A percentile compares a stretch with the other conserved stretches of the same genome.
Conservation (phyloP, 1,140 invertebrate species). For the Drosophila pandora region DNA sequence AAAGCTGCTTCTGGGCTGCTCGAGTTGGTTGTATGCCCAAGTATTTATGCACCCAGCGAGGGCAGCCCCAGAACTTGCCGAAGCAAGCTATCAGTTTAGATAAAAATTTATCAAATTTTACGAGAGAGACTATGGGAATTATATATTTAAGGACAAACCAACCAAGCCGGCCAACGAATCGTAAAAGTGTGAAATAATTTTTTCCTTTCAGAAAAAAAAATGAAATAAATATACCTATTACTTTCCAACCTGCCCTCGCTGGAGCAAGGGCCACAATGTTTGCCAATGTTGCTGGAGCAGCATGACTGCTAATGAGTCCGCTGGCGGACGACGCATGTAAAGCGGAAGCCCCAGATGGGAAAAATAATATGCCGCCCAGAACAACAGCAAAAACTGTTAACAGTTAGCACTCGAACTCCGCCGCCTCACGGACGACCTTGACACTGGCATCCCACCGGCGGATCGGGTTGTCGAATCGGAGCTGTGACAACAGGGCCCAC, state of each 20-base stretch:
- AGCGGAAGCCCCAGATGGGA: slow-evolving; percentile 52
- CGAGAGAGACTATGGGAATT: background rate
- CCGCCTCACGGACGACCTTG: slow-evolving; percentile 52
- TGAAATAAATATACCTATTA: background rate
- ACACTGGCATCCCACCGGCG: slow-evolving; percentile 41
- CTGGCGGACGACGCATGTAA: slow-evolving; percentile 30
- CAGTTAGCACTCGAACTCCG: slow-evolving; percentile 53
- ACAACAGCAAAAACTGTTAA: slow-evolving; percentile 30
- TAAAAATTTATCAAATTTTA: background rate
- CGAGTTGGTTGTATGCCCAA: slow-evolving; percentile 35
- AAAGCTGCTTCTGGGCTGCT: slow-evolving; percentile 24
- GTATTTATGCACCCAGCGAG: slow-evolving; percentile 49
- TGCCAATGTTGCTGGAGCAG: slow-evolving; percentile 32
- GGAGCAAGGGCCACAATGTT: slow-evolving; percentile 20
- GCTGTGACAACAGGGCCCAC: slow-evolving; percentile 21
- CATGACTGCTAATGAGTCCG: slow-evolving; percentile 43
- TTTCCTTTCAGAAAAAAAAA: no score
- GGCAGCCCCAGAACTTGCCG: slow-evolving; percentile 15
- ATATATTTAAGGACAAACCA: no score
- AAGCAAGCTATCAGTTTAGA: slow-evolving; percentile 8
- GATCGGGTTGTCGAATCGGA: background rate
- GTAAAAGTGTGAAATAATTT: background rate
- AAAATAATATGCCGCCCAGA: background rate
- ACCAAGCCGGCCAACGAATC: background rate
- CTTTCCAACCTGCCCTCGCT: slow-evolving; percentile 9